Base-by-base conservation (phyloP, 2,113 vertebrate genomes). In the Corythoichthys haematopterus region DNA sequence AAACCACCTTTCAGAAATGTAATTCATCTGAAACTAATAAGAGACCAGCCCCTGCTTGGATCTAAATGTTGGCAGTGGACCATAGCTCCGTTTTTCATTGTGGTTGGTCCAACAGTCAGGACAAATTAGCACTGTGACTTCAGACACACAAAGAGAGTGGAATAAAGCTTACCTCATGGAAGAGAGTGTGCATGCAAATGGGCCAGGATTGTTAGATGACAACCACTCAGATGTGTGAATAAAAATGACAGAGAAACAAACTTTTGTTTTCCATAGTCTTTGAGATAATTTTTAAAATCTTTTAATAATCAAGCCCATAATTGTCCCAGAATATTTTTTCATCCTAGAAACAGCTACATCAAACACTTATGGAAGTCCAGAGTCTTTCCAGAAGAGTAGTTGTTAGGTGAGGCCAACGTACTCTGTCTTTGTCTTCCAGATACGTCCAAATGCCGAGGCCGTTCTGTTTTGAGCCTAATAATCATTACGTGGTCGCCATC, bases 381-480 rank as follows among this genome's bases (percentile, higher is more conserved):
- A 28, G 20, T 10, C n/a, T 52, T 52, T n/a, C 51, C 51, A 2
- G 20, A 53, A 52, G 16, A 52, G 2, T 7, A 28, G 51, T 28
- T 53, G 51, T 28, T 28, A 3, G 9, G 20, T 0, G 51, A 53
- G n/a, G 9, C 15, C 52, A 33, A 35, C 53, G 0, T 28, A 28
- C 52, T 12, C 3, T 61, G 6, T 59, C 1, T 3, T 59, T 50
- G 67, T 70, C 40, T 69, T 71, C 0, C 75, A 94, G 93, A 77
- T 92, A 93, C 0, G 64, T 94, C 69, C 83, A 94, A 82, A 92
- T 95, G 71, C 90, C 93, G 2, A 83, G 89, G 56, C 92, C 94
- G 0, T 98, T 96, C 83, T 96, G 93, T 78, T 98, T 94, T 0
- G 94, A 96, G 84, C 92, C 91, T 4, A 89, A 87, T 64, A 94